Percentiles rank a stretch among this genome's conserved stretches.
phyloP scores from a whole-genome alignment of 2,113 vertebrate genomes.

The Balaenoptera acutorostrata region DNA sequence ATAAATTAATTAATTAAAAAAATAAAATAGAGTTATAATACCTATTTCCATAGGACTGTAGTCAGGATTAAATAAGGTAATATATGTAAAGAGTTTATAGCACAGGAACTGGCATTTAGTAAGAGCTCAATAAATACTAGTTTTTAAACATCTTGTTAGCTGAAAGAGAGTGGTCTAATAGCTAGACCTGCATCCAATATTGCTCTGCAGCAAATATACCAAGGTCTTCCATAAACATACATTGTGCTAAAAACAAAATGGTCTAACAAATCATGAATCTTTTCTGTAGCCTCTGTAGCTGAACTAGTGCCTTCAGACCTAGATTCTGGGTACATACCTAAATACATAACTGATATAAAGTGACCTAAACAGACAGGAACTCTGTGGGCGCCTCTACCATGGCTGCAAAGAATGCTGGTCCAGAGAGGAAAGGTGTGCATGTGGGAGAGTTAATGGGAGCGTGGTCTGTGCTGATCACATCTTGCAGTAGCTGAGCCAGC shows the following conservation, averaged over 20 bases:
- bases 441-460: neutral
- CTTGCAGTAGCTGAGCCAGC: neutral
- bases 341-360: neutral
- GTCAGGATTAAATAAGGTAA: slow-evolving; percentile 22
- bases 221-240: neutral
- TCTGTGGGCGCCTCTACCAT: neutral
- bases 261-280: neutral
- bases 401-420: neutral
- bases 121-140: neutral
- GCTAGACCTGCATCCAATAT: neutral
- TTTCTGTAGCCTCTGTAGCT: neutral
- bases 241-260: neutral
- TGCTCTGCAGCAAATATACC: neutral
- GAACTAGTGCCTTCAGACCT: neutral
- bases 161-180: neutral
- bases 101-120: neutral
- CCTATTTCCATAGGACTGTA: neutral
- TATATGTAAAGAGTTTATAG: neutral
- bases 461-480: neutral
- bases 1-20: too few relatives aligned
- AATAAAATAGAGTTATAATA: neutral
- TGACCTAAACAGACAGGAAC: neutral
- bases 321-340: neutral
- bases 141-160: neutral
- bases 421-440: neutral